A percentile compares a stretch with the other conserved stretches of the same genome.
Evolutionary conservation across 53 echinoderm and acorn worm genomes (phyloP).

Genomic region (Glandiceps talaboti): DNA sequence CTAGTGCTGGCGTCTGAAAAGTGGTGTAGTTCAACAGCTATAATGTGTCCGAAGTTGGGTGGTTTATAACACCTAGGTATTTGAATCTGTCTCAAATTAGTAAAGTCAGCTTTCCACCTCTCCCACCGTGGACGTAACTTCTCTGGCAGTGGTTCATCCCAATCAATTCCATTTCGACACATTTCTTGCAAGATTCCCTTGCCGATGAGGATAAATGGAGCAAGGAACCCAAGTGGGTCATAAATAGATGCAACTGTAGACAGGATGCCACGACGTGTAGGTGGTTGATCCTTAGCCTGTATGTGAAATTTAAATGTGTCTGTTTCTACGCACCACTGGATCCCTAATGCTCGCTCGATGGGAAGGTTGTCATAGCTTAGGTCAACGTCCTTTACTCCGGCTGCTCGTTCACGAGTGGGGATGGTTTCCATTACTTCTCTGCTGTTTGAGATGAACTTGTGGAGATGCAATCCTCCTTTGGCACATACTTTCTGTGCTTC

Average conservation of each 20-base stretch:
- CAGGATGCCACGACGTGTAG: conserved; percentile 22
- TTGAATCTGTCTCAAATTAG: conserved; percentile 6
- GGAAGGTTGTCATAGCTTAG: conserved; percentile 14
- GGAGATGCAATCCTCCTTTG: too few species aligned
- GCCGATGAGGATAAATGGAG: conserved; percentile 44
- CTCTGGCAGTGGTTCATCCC: conserved; percentile 36
- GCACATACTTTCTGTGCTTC: conserved; percentile 21
- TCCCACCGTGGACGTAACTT: conserved; percentile 17
- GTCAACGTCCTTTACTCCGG: too few species aligned
- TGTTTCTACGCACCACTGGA: conserved; percentile 32
- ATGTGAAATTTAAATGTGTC: conserved; percentile 36
- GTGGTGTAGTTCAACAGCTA: conserved; percentile 34
- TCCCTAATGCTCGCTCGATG: conserved; percentile 41
- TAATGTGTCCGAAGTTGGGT: conserved; percentile 20
- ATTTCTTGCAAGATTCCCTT: conserved; percentile 36
- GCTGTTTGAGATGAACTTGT: not conserved
- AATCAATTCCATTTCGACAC: conserved; percentile 18
- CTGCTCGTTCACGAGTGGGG: too few species aligned
- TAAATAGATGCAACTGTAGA: conserved; percentile 26
- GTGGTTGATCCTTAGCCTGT: conserved; percentile 2
- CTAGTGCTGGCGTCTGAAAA: conserved; percentile 46
- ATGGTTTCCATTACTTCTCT: too few species aligned
- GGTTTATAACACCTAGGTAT: conserved; percentile 46
- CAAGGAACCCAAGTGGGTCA: conserved; percentile 35
- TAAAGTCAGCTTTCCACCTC: conserved; percentile 23